These are phyloP conservation scores for Brachionus rotundiformis DNA, from an alignment of 1,140 invertebrate genomes.

Conservation along the genomic window DNA sequence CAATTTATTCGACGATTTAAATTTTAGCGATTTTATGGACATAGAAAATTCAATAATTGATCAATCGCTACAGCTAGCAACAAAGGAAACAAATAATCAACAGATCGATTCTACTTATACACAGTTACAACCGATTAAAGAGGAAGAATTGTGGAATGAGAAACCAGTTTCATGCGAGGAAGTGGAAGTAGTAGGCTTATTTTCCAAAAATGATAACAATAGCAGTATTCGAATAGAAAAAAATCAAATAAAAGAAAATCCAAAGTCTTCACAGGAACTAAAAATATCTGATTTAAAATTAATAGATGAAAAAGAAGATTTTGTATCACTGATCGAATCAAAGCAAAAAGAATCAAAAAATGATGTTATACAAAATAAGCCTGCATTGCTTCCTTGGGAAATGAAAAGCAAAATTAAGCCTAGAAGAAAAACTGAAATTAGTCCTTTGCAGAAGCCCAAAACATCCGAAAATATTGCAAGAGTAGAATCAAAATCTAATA, in stretches of 20 bases:
- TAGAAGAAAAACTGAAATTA: background rate
- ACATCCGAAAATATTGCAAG: background rate
- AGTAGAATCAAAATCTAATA: background rate
- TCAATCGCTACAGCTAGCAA: background rate
- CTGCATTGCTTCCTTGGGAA: background rate
- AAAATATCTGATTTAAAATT: slow-evolving; percentile 16
- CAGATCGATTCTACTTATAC: background rate
- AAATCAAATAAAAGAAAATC: background rate
- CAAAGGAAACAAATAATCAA: no score
- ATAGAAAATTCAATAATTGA: background rate
- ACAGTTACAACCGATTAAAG: background rate
- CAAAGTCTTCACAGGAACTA: background rate
- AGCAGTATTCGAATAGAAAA: slow-evolving; percentile 1
- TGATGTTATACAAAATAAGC: no score
- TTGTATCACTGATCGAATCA: background rate
- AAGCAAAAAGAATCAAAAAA: background rate
- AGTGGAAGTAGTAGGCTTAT: background rate
- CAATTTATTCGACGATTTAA: background rate
- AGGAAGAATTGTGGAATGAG: background rate
- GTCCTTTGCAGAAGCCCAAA: background rate
- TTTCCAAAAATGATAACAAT: background rate
- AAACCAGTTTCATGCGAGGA: background rate
- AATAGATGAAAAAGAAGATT: background rate
- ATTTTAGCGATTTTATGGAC: background rate
- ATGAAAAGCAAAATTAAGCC: background rate